Conservation (phyloP, 2,888 invertebrate genomes). For the Temnothorax rugatulus region DNA sequence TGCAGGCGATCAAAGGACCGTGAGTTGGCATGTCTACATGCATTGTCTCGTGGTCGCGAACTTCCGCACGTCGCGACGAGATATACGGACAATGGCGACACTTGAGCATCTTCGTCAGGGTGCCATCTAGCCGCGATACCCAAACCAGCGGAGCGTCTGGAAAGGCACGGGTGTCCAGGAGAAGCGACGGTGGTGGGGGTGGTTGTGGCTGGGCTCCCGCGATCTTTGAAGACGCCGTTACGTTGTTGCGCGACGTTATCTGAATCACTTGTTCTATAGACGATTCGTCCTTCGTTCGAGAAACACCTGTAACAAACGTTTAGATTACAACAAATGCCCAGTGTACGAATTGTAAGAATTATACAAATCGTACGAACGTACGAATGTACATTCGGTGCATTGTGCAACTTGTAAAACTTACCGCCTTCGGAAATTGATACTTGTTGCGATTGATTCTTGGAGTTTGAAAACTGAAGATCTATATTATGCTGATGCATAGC, state of each 20-base stretch:
- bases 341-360: background rate
- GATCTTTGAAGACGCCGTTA: conserved; percentile 76
- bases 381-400: background rate
- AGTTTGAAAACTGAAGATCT: conserved; percentile 62
- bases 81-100: conserved; percentile 95
- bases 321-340: background rate
- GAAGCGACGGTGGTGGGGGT: conserved; percentile 74
- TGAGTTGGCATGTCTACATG: conserved; percentile 88
- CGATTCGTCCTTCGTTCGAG: conserved; percentile 70
- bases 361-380: background rate
- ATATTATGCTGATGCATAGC: conserved; percentile 80
- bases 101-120: conserved; percentile 93
- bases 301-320: conserved; percentile 56
- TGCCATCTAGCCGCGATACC: conserved; percentile 90
- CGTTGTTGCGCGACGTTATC: conserved; percentile 64
- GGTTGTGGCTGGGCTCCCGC: conserved; percentile 65
- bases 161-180: conserved; percentile 87
- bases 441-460: conserved; percentile 67
- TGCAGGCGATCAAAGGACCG: conserved; percentile 89
- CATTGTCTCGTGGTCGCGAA: conserved; percentile 94
- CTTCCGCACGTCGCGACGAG: conserved; percentile 92
- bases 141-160: conserved; percentile 91
- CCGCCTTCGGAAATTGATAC: conserved; percentile 68
- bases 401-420: conserved; percentile 59
- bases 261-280: conserved; percentile 72